Evolutionary conservation across 2,797 vertebrate genomes (phyloP), one percentile per base, ranked within the genome.

Genomic region (Ctenosaura bakeri): DNA sequence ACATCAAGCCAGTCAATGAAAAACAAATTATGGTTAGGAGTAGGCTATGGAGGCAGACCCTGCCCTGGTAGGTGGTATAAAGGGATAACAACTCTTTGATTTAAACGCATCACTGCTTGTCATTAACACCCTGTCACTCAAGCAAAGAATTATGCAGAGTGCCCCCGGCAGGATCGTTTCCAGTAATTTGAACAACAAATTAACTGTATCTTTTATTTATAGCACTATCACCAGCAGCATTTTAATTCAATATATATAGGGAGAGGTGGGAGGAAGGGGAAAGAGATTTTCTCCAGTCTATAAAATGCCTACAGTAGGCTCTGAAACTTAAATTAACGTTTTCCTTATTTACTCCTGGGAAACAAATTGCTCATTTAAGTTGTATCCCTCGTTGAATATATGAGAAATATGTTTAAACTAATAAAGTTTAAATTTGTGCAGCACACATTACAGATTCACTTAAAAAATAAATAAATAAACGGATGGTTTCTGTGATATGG

Each of bases 201-300:
- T 94, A 95, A 90, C 0, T 2, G 29, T 79, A 93, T 93, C 14
- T 95, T 95, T 95, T 94, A 94, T 93, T 96, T 95, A 87, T 92
- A 93, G 87, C n/a, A 88, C 88, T 84, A 88, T 88, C 93, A n/a
- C 42, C 92, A 78, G 59, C 77, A 88, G 14, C 79, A 90, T 89
- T 95, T 95, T 79, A 50, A 89, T 92, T 93, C 78, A 52, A 6
- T 85, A 64, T 71, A 73, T 73, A 79, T 52, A 52, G 24, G 24
- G 76, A 69, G n/a, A 10, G 59, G 62, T 6, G 46, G 64, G 22
- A 59, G 59, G 46, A 89, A n/a, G 69, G 12, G 59, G 62, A 62
- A 24, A 50, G 64, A 94, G 35, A 89, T 50, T 7, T 56, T 91
- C 20, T 86, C 29, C 52, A 78, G 59, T 69, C 66, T 91, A 91